These are phyloP conservation scores for Xestia rhomboidea DNA, from an alignment of 2,888 invertebrate species.

Conservation along the genomic window DNA sequence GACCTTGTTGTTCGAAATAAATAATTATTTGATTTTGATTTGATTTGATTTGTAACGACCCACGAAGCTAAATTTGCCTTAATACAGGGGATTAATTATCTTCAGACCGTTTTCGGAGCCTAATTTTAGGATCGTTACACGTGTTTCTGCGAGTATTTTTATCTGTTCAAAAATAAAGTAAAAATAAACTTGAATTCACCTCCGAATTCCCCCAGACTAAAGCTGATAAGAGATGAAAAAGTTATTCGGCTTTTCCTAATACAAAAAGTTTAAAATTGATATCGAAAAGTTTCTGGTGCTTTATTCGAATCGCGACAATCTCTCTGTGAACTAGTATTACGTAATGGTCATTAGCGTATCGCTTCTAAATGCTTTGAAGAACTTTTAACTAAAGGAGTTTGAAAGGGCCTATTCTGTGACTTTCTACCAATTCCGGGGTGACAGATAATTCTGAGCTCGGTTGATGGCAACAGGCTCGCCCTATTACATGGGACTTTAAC, in stretches of 20 bases:
- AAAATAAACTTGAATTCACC: conserved; percentile 5
- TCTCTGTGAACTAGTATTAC: not conserved
- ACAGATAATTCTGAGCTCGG: not conserved
- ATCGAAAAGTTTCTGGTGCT: conserved; percentile 25
- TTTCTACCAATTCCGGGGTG: not conserved
- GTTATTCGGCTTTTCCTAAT: not conserved
- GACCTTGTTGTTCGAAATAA: no score
- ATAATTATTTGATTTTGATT: no score
- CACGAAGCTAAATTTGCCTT: not conserved
- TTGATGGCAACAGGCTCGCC: not conserved
- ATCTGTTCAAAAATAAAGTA: not conserved
- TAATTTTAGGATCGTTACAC: not conserved
- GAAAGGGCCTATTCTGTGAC: not conserved
- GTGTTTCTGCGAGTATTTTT: not conserved
- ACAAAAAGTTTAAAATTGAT: conserved; percentile 35
- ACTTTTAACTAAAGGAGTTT: not conserved
- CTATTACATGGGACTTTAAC: not conserved
- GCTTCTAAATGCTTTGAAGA: not conserved
- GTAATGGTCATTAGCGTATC: conserved; percentile 19
- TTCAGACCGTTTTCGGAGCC: not conserved
- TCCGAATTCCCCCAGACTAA: not conserved
- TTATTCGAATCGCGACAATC: conserved; percentile 3
- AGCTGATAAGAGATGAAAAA: conserved; percentile 15
- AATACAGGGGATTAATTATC: not conserved
- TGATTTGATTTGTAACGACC: no score